Evolutionary conservation across 35 echinoderm and acorn worm species (phyloP).

Genomic region (Chiridota heheva): DNA sequence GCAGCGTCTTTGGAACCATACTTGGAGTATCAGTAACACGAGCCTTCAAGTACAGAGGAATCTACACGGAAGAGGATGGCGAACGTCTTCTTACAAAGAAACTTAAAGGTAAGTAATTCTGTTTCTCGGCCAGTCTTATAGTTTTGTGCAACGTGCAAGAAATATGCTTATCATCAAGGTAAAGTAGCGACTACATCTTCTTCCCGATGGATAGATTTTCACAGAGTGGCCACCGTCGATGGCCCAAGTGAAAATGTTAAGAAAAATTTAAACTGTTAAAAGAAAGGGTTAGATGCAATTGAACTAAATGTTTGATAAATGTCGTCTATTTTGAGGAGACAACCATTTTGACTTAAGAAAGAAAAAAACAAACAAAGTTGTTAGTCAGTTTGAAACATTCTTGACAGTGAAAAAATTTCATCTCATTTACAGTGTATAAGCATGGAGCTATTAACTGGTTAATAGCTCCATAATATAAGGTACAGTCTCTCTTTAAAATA

Average conservation of each 20-base stretch:
- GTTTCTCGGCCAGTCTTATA: neutral
- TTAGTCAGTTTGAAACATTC: too few species aligned
- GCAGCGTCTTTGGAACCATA: constrained; percentile 63
- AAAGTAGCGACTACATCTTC: neutral
- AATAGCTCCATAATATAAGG: too few species aligned
- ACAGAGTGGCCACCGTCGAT: neutral
- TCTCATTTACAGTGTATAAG: too few species aligned
- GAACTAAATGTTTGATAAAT: too few species aligned
- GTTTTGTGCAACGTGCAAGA: neutral
- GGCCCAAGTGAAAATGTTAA: neutral
- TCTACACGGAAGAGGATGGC: constrained; percentile 80
- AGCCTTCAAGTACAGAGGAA: constrained; percentile 94
- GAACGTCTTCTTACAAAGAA: constrained; percentile 86
- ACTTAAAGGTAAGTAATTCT: constrained; percentile 65
- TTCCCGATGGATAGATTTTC: neutral
- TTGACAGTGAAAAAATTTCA: too few species aligned
- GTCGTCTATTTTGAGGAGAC: too few species aligned
- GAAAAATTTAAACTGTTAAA: neutral
- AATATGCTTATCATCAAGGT: neutral
- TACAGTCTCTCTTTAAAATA: too few species aligned
- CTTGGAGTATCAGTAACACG: constrained; percentile 95
- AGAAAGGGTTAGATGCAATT: too few species aligned
- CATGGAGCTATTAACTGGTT: too few species aligned
- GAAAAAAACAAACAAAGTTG: too few species aligned
- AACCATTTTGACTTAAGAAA: too few species aligned